A percentile compares a stretch with the other conserved stretches of the same genome.
These are phyloP conservation scores for Rhabdornis inornatus DNA, from an alignment of 2,113 vertebrate genomes.

Conservation along the genomic window DNA sequence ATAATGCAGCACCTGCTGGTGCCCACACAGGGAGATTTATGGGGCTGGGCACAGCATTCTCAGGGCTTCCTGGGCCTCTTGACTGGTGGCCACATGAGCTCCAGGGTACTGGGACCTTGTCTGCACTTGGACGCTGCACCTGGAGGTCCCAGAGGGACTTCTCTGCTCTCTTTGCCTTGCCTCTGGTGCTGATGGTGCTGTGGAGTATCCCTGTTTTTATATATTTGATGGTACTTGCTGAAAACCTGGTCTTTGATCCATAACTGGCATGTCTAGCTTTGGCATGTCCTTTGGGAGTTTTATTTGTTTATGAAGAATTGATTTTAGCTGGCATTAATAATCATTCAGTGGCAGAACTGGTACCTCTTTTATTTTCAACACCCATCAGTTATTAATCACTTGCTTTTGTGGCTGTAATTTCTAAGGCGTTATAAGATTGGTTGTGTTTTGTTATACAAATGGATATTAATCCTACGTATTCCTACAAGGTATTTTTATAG, in stretches of 20 bases:
- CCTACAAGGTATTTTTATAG: background rate
- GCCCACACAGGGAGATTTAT: background rate
- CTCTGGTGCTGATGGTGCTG: background rate
- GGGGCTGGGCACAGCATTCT: background rate
- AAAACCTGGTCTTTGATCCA: fast-evolving
- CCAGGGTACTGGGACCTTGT: fast-evolving
- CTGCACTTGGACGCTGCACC: background rate
- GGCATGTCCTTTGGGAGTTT: background rate
- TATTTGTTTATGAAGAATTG: background rate
- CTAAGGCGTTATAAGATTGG: background rate
- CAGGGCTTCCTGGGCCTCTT: background rate
- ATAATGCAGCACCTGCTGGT: background rate
- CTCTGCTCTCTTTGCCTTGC: no score
- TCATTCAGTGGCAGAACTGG: background rate
- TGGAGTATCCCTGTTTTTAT: background rate
- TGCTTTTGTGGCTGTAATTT: background rate
- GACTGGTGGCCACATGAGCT: fast-evolving
- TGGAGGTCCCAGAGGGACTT: no score
- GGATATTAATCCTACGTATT: background rate
- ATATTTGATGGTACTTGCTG: background rate
- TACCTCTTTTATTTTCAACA: background rate
- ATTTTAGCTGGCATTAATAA: background rate
- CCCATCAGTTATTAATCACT: background rate
- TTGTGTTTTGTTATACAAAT: background rate
- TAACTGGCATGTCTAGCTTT: background rate